Percentiles rank a stretch among this genome's conserved stretches.
phyloP scores from a whole-genome alignment of 2,888 invertebrate genomes.

The Chorisops tibialis region DNA sequence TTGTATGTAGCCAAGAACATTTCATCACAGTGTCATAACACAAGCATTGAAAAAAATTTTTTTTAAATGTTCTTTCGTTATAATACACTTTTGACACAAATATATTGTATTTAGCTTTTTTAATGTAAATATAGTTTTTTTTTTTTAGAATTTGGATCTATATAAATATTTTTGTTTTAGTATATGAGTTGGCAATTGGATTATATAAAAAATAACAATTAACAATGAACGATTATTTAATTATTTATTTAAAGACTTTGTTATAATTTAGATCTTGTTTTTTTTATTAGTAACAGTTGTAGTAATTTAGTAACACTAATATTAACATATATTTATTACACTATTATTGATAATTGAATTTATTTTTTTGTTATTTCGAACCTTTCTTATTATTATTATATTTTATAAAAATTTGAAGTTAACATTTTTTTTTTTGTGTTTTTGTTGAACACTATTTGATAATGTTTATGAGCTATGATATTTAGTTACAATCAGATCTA shows the following conservation, averaged over 20 bases:
- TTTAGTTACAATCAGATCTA: not conserved
- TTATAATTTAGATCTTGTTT: not conserved
- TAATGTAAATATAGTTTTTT: conserved; percentile 8
- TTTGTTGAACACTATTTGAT: not conserved
- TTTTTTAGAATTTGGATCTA: not conserved
- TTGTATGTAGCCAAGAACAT: not conserved
- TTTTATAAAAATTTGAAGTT: not conserved
- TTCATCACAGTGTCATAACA: conserved; percentile 9
- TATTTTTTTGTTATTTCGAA: too few relatives aligned
- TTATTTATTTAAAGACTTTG: not conserved
- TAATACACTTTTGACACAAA: conserved; percentile 11
- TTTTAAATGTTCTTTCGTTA: not conserved
- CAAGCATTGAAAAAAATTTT: not conserved
- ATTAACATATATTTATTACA: conserved; percentile 6
- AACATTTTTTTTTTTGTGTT: not conserved
- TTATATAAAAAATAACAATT: conserved; percentile 26
- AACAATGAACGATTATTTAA: conserved; percentile 18
- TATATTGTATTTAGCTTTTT: not conserved
- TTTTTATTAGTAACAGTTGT: conserved; percentile 17
- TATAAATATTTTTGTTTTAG: not conserved
- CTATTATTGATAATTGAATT: conserved; percentile 24
- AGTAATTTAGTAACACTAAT: conserved; percentile 19
- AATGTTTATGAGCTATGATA: not conserved
- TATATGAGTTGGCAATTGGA: not conserved
- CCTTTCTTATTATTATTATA: not conserved